Evolutionary conservation across 1,140 invertebrate genomes (phyloP), one percentile per base, ranked within the genome.

Genomic region (Hyposmocoma kahamanoa): DNA sequence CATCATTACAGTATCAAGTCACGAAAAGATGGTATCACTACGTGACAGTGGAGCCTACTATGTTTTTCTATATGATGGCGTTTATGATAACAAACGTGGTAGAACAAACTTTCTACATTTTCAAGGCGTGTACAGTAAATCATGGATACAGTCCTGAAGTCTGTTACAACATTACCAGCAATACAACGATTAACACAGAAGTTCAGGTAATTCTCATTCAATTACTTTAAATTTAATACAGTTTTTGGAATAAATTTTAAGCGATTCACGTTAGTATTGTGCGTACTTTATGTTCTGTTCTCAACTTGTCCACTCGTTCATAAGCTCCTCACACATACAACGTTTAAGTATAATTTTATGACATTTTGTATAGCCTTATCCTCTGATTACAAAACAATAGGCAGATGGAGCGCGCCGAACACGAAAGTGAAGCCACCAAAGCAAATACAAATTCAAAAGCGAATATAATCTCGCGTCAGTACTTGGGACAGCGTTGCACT

Each of bases 31-130:
- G 81, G 76, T 80, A 80, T 67, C 72, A 61, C 51, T 67, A 75
- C 1, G 86, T 91, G 28, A 90, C 92, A 1, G 91, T 94, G 24
- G 93, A 95, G 57, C 92, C 93, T 0, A 88, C 90, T 0, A 92
- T 95, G 91, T 92, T 93, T 74, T 78, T 94, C 0, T 94, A 93
- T 59, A 94, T 94, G 92, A 90, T 93, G 86, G 93, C 93, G 1
- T 94, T 90, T 59, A 93, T 93, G 92, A 88, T 90, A 34, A 94
- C 93, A 1, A 90, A 88, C 20, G 92, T 95, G 0, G 88, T 93
- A n/a, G 92, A 94, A 62, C 91, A 94, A 72, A 89, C 89, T 2
- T 92, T 94, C 59, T 94, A 92, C 64, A 79, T 92, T 0, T 83
- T 93, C 61, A 93, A 92, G 81, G 89, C 93, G 0, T 95, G 93